These are phyloP conservation scores for Leptatherina wallacei DNA, from an alignment of 2,797 vertebrate species.

Conservation along the genomic window DNA sequence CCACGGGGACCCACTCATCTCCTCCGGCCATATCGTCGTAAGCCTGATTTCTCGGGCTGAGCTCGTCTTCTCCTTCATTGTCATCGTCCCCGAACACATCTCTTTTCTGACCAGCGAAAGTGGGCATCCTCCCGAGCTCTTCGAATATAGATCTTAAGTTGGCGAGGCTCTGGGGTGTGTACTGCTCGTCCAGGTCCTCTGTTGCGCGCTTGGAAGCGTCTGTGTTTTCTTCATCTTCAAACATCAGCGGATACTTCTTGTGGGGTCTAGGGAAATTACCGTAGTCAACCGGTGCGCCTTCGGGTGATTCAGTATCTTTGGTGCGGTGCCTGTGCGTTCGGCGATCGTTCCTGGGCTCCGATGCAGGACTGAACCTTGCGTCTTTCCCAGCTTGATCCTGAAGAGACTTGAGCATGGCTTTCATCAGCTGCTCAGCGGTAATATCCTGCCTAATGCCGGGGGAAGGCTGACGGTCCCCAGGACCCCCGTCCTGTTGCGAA, in stretches of 20 bases:
- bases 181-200: constrained; percentile 95
- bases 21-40: constrained; percentile 95
- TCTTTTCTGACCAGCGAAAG: constrained; percentile 83
- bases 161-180: constrained; percentile 95
- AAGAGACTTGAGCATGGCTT: constrained; percentile 88
- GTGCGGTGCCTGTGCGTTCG: constrained; percentile 79
- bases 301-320: constrained; percentile 81
- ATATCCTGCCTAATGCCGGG: constrained; percentile 81
- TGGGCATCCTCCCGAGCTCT: constrained; percentile 92
- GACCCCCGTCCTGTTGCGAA: constrained; percentile 81
- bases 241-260: constrained; percentile 88
- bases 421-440: constrained; percentile 88
- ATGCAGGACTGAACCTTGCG: constrained; percentile 67
- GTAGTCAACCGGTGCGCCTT: constrained; percentile 80
- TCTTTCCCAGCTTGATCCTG: constrained; percentile 87
- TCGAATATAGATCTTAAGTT: constrained; percentile 96
- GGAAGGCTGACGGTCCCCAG: constrained; percentile 77
- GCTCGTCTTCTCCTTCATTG: constrained; percentile 85
- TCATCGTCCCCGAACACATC: constrained; percentile 87
- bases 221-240: constrained; percentile 88
- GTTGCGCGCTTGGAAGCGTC: constrained; percentile 93
- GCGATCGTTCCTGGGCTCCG: constrained; percentile 82
- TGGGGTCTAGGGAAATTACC: constrained; percentile 87
- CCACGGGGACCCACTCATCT: constrained; percentile 95
- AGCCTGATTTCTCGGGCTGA: constrained; percentile 88